phyloP scores from a whole-genome alignment of 2,888 invertebrate species.

The Synergus itoensis region DNA sequence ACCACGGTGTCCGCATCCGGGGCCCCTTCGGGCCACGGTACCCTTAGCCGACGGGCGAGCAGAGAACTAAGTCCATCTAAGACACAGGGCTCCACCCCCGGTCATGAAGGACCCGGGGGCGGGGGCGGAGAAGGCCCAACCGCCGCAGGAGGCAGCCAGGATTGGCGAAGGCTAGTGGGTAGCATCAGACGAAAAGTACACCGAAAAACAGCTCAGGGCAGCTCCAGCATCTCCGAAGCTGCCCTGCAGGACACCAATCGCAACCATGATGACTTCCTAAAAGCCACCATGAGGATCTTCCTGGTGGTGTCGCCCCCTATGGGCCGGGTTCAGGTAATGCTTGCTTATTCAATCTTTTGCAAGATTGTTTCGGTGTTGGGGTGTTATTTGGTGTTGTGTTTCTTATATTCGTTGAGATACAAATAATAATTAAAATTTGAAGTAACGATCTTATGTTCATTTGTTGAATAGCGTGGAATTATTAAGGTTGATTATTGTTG shows the following conservation, averaged over 20 bases:
- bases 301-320: conserved; percentile 86
- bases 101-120: conserved; percentile 54
- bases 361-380: background rate
- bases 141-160: conserved; percentile 66
- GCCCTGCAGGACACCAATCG: conserved; percentile 61
- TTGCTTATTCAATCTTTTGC: background rate
- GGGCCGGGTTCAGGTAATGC: conserved; percentile 80
- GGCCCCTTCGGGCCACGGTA: conserved; percentile 65
- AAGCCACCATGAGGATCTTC: conserved; percentile 87
- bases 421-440: no score
- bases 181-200: conserved; percentile 75
- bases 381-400: background rate
- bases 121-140: conserved; percentile 59
- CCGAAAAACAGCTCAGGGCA: conserved; percentile 66
- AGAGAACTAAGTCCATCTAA: conserved; percentile 72
- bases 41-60: conserved; percentile 71
- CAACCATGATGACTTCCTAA: conserved; percentile 84
- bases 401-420: background rate
- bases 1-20: conserved; percentile 73
- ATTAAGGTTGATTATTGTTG: no score
- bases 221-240: conserved; percentile 64
- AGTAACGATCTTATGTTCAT: no score
- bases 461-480: no score
- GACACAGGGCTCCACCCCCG: conserved; percentile 56
- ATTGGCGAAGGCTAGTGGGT: conserved; percentile 76